Evolutionary conservation across 2,113 vertebrate species (phyloP).

Genomic region (Pitta sordida): DNA sequence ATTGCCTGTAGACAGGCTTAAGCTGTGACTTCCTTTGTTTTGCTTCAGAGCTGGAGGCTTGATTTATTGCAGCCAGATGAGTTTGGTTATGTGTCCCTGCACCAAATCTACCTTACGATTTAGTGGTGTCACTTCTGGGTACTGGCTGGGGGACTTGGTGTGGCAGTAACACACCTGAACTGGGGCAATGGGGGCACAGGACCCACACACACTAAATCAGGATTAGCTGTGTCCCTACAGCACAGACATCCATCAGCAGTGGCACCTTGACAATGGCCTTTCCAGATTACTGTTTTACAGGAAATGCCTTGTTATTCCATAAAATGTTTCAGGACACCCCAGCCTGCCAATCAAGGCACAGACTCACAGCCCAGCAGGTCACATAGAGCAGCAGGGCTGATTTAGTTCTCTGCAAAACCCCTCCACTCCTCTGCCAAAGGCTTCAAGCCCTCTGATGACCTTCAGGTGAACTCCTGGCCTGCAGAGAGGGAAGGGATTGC

Average conservation of each 20-base stretch:
- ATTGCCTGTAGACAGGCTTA: not conserved
- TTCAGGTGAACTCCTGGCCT: not conserved
- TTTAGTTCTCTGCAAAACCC: not conserved
- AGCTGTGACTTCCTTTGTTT: not conserved
- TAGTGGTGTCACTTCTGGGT: not conserved
- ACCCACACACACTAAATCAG: accelerated
- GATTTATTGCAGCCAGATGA: not conserved
- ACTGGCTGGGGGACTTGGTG: not conserved
- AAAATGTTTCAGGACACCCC: not conserved
- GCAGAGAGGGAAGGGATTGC: not conserved
- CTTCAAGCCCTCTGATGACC: not conserved
- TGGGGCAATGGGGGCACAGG: accelerated
- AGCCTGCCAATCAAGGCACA: not conserved
- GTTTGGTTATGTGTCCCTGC: accelerated
- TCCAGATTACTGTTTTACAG: not conserved
- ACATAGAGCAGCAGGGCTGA: not conserved
- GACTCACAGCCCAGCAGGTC: not conserved
- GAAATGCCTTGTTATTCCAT: not conserved
- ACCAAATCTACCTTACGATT: accelerated
- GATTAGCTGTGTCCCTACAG: not conserved
- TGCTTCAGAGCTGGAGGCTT: not conserved
- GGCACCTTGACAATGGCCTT: not conserved
- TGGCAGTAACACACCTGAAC: accelerated
- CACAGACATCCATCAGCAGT: not conserved
- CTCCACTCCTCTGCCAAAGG: not conserved